These are phyloP conservation scores for Phallusia fumigata DNA, from an alignment of 23 tunicate species.

Conservation along the genomic window DNA sequence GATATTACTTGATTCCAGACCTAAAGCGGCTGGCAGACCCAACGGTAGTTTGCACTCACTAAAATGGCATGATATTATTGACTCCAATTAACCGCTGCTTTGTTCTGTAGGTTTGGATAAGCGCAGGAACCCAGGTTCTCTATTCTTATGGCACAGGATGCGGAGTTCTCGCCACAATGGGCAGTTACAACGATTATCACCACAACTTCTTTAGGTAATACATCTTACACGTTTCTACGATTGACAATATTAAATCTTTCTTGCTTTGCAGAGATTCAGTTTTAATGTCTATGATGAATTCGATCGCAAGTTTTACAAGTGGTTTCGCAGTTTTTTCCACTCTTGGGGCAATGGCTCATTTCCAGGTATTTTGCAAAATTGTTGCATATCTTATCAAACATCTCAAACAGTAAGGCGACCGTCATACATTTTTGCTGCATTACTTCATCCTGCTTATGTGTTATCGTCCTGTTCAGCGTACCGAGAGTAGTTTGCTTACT, in stretches of 20 bases:
- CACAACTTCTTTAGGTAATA: slow-evolving; percentile 36
- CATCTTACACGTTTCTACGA: not conserved
- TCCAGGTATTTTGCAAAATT: not conserved
- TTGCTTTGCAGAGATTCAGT: not conserved
- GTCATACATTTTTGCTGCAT: too few relatives aligned
- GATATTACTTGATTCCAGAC: slow-evolving; percentile 40
- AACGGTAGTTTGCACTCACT: not conserved
- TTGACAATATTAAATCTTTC: not conserved
- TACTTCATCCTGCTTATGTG: too few relatives aligned
- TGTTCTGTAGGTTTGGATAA: slow-evolving; percentile 21
- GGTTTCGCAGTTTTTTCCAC: not conserved
- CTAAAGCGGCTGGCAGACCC: slow-evolving; percentile 7
- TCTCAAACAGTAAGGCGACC: too few relatives aligned
- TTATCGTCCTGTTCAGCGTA: too few relatives aligned
- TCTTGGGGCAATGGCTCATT: not conserved
- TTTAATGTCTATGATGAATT: not conserved
- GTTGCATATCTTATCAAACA: too few relatives aligned
- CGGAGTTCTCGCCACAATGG: slow-evolving; percentile 25
- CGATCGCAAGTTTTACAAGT: not conserved
- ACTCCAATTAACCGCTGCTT: not conserved
- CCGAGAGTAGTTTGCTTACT: too few relatives aligned
- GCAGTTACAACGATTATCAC: slow-evolving; percentile 27
- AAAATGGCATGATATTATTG: not conserved
- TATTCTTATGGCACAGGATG: slow-evolving; percentile 15
- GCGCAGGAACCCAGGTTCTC: slow-evolving; percentile 33